These are phyloP conservation scores for Diorhabda carinulata DNA, from an alignment of 1,140 invertebrate species.

Conservation along the genomic window DNA sequence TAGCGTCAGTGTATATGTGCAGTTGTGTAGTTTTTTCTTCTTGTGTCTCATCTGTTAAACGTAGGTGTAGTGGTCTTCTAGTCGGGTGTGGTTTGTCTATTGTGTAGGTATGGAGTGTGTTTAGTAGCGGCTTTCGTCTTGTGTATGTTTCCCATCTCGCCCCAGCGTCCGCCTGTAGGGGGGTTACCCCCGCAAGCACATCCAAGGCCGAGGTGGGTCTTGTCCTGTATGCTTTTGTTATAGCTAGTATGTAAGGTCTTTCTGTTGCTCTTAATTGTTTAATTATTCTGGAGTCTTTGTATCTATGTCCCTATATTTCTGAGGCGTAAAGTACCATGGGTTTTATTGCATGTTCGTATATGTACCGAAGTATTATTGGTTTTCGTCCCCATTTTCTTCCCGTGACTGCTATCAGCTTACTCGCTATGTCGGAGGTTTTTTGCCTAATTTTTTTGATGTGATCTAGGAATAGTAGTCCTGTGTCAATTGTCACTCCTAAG, in stretches of 20 bases:
- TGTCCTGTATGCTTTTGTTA: neutral
- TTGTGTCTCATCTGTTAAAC: neutral
- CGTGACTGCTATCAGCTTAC: neutral
- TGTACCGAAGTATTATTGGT: neutral
- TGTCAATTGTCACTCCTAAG: conserved; percentile 26
- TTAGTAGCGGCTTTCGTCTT: no score
- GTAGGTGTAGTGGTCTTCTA: neutral
- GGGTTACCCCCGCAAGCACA: conserved; percentile 26
- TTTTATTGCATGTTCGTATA: no score
- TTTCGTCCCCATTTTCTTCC: neutral
- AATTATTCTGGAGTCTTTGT: conserved; percentile 11
- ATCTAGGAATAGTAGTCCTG: conserved; percentile 17
- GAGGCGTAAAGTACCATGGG: neutral
- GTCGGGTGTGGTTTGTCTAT: conserved; percentile 3
- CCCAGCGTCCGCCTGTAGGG: conserved; percentile 21
- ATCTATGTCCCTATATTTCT: no score
- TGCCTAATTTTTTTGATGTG: conserved; percentile 20
- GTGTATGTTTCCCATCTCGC: neutral
- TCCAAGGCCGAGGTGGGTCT: conserved; percentile 18
- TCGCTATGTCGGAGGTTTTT: neutral
- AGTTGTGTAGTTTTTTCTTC: neutral
- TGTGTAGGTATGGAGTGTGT: no score
- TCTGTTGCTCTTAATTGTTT: conserved; percentile 24
- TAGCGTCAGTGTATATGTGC: neutral
- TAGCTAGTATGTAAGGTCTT: conserved; percentile 20